Evolutionary conservation across 1,140 invertebrate species (phyloP).

Genomic region (Saccostrea glomerata): DNA sequence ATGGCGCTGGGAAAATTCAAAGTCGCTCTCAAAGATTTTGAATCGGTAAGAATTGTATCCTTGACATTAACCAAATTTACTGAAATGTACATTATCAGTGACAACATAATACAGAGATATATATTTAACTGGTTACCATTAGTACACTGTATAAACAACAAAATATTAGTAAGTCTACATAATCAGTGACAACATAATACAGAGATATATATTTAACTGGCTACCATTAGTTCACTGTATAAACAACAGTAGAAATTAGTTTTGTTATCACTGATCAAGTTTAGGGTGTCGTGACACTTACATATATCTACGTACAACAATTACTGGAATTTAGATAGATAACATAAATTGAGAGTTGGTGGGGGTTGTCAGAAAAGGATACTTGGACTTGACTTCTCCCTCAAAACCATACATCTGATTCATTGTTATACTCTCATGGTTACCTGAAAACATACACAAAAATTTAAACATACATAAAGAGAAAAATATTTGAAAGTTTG

Average conservation of each 20-base stretch:
- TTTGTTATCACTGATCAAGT: too few relatives aligned
- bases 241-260: too few relatives aligned
- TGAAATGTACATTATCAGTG: too few relatives aligned
- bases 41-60: constrained; percentile 85
- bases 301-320: too few relatives aligned
- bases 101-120: constrained; percentile 90
- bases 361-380: constrained; percentile 72
- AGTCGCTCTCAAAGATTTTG: constrained; percentile 96
- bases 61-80: too few relatives aligned
- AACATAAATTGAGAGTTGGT: too few relatives aligned
- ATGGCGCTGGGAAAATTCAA: constrained; percentile 99
- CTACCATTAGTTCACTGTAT: constrained; percentile 96
- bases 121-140: constrained; percentile 96
- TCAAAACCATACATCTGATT: constrained; percentile 99
- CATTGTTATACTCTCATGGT: constrained; percentile 99
- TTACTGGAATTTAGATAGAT: too few relatives aligned
- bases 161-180: too few relatives aligned
- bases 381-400: constrained; percentile 98
- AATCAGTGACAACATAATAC: too few relatives aligned
- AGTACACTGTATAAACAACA: constrained; percentile 86
- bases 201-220: constrained; percentile 93
- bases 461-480: too few relatives aligned
- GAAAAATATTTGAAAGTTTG: too few relatives aligned
- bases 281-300: too few relatives aligned
- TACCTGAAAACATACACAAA: constrained; percentile 84